phyloP scores from a whole-genome alignment of 2,113 vertebrate species.

The Thomomys bottae region DNA sequence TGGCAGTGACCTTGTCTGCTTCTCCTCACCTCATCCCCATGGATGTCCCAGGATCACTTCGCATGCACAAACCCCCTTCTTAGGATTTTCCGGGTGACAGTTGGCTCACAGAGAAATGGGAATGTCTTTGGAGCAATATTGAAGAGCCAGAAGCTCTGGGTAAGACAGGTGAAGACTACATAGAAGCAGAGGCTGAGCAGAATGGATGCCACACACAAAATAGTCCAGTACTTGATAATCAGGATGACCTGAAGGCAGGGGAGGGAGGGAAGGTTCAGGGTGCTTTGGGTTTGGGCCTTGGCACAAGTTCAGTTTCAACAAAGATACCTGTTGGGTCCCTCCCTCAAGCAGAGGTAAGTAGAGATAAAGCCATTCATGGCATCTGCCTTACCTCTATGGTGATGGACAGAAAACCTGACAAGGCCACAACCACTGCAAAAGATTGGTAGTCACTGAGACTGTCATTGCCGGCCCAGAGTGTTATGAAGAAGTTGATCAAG shows the following conservation, averaged over 20 bases:
- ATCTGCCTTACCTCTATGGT: constrained; percentile 87
- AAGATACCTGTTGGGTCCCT: no score
- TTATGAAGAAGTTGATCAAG: constrained; percentile 89
- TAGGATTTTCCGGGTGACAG: no score
- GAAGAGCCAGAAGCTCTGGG: constrained; percentile 86
- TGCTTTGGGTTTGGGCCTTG: not conserved
- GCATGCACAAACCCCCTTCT: no score
- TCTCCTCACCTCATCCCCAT: not conserved
- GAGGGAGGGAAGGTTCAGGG: not conserved
- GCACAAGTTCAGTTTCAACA: no score
- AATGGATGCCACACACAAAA: constrained; percentile 82
- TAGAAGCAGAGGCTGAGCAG: constrained; percentile 86
- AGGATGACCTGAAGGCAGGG: constrained; percentile 86
- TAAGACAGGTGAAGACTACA: constrained; percentile 84
- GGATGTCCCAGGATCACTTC: not conserved
- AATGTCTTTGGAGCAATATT: constrained; percentile 84
- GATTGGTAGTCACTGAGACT: constrained; percentile 89
- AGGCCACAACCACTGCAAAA: constrained; percentile 87
- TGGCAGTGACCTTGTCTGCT: fast-evolving
- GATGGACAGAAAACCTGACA: constrained; percentile 85
- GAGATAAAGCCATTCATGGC: no score
- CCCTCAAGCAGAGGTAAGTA: not conserved
- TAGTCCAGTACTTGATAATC: constrained; percentile 90
- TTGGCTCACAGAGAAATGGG: constrained; percentile 88
- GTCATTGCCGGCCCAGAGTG: constrained; percentile 84